Conservation (phyloP, 2,888 invertebrate genomes). For the Artemia sp. region DNA sequence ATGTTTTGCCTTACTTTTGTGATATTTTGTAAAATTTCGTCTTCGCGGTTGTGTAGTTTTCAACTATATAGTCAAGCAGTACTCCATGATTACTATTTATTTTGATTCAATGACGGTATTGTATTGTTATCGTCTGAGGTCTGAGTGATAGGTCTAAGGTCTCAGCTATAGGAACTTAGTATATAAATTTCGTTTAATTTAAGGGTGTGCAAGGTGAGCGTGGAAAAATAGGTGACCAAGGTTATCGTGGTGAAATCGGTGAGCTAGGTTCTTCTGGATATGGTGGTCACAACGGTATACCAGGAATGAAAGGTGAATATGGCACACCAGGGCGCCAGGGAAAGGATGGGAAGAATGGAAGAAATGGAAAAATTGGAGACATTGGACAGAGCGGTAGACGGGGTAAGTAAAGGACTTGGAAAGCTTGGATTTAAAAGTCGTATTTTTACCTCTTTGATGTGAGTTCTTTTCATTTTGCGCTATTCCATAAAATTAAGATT, state of each 20-base stretch:
- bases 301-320: background rate
- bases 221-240: background rate
- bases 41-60: too few relatives aligned
- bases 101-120: too few relatives aligned
- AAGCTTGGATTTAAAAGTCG: background rate
- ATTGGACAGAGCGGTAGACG: background rate
- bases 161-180: too few relatives aligned
- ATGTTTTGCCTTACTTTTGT: too few relatives aligned
- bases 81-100: too few relatives aligned
- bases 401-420: background rate
- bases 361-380: background rate
- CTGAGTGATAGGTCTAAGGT: too few relatives aligned
- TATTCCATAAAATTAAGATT: too few relatives aligned
- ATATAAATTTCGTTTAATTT: background rate
- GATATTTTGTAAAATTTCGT: too few relatives aligned
- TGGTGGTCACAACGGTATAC: background rate
- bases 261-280: background rate
- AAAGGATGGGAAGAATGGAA: background rate
- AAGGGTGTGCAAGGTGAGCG: background rate
- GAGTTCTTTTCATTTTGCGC: too few relatives aligned
- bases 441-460: background rate
- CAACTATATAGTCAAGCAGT: too few relatives aligned
- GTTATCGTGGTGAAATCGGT: background rate
- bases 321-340: slow-evolving; percentile 11
- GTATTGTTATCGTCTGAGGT: too few relatives aligned